Conservation (phyloP, 2,888 invertebrate species). For the Notodonta ziczac region DNA sequence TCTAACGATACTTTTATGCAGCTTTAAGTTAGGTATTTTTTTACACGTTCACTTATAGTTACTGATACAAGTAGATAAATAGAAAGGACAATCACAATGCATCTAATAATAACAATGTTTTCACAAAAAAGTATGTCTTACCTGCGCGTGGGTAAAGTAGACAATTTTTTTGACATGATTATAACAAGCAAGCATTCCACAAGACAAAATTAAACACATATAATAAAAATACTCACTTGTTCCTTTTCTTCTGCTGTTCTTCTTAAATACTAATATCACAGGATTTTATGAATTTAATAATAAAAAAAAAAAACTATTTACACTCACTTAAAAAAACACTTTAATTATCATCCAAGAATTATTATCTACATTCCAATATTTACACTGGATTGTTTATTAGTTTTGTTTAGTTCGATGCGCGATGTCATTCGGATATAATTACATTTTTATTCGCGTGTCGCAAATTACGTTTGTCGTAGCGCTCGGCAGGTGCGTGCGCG, state of each 20-base stretch:
- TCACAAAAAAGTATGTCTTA: not conserved
- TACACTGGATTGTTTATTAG: slow-evolving; percentile 55
- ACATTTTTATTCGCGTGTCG: slow-evolving; percentile 52
- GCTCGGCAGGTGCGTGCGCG: slow-evolving; percentile 48
- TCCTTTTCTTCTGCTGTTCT: slow-evolving; percentile 44
- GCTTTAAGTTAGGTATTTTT: too few relatives aligned
- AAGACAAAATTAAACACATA: slow-evolving; percentile 17
- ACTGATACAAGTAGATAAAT: too few relatives aligned
- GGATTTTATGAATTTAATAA: slow-evolving; percentile 63
- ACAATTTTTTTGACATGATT: not conserved
- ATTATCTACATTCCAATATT: slow-evolving; percentile 30
- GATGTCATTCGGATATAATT: slow-evolving; percentile 44
- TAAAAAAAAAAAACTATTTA: slow-evolving; percentile 34
- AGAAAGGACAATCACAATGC: not conserved
- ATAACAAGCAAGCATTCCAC: slow-evolving; percentile 7
- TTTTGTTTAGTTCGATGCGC: slow-evolving; percentile 45
- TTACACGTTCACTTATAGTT: too few relatives aligned
- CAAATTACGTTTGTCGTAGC: slow-evolving; percentile 29
- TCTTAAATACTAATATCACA: slow-evolving; percentile 79
- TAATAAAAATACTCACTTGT: slow-evolving; percentile 68
- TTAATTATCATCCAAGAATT: slow-evolving; percentile 14
- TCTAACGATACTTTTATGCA: too few relatives aligned
- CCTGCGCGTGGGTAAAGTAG: not conserved
- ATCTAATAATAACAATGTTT: not conserved
- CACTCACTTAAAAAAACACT: slow-evolving; percentile 41